phyloP scores from a whole-genome alignment of 1,140 invertebrate species.

The Atopsyche davidsoni region DNA sequence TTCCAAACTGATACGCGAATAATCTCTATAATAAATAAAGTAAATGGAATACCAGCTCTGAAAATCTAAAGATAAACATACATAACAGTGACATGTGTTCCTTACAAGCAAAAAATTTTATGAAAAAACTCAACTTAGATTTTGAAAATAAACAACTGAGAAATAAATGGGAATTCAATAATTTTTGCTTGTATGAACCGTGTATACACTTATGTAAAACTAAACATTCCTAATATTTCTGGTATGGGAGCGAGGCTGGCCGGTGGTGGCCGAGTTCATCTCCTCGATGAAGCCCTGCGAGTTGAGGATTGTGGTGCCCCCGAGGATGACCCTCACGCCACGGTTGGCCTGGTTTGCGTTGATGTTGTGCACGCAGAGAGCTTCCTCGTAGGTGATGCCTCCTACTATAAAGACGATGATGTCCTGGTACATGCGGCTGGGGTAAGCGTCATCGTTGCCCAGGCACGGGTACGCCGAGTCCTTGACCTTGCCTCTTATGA shows the following conservation, averaged over 20 bases:
- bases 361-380: constrained; percentile 76
- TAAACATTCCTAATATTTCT: constrained; percentile 38
- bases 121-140: no score
- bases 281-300: constrained; percentile 73
- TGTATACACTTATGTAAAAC: no score
- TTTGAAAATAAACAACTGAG: no score
- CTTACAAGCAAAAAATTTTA: no score
- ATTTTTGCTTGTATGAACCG: background rate
- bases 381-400: constrained; percentile 96
- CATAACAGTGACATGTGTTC: no score
- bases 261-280: constrained; percentile 50
- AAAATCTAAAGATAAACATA: no score
- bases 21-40: no score
- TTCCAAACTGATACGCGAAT: no score
- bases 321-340: constrained; percentile 76
- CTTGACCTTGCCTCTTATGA: constrained; percentile 80
- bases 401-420: constrained; percentile 94
- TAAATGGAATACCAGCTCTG: no score
- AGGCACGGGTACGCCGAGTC: constrained; percentile 79
- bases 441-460: constrained; percentile 53
- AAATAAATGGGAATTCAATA: background rate
- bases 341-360: constrained; percentile 72
- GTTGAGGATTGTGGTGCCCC: constrained; percentile 90
- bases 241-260: constrained; percentile 49
- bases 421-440: constrained; percentile 66